A percentile compares a stretch with the other conserved stretches of the same genome.
phyloP scores from a whole-genome alignment of 2,113 vertebrate genomes.

The Alces alces region DNA sequence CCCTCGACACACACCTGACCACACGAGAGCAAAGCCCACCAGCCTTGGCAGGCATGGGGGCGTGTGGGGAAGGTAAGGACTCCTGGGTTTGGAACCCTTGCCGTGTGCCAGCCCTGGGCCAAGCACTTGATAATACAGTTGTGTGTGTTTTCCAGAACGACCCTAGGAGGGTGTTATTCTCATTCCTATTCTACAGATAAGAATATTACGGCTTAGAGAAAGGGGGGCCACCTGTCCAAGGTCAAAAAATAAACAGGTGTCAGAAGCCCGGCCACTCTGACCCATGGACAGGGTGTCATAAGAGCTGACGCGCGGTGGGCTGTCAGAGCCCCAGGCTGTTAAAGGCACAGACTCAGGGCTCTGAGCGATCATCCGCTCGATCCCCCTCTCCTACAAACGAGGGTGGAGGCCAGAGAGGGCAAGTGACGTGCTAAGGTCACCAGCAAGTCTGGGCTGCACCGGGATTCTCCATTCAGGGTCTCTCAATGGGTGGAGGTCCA shows the following conservation, averaged over 20 bases:
- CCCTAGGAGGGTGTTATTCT: not conserved
- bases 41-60: not conserved
- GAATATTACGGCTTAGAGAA: not conserved
- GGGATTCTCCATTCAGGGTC: not conserved
- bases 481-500: not conserved
- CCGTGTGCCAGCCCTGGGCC: not conserved
- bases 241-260: not conserved
- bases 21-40: not conserved
- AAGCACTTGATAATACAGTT: not conserved
- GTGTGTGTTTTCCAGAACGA: not conserved
- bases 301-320: not conserved
- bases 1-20: not conserved
- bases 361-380: not conserved
- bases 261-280: not conserved
- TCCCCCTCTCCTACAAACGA: not conserved
- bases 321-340: fast-evolving
- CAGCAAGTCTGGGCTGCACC: not conserved
- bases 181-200: not conserved
- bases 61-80: fast-evolving
- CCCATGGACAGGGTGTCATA: not conserved
- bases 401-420: not conserved
- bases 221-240: not conserved
- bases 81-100: fast-evolving
- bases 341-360: not conserved
- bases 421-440: not conserved